These are phyloP conservation scores for Willisornis vidua DNA, from an alignment of 2,113 vertebrate species.

Conservation along the genomic window DNA sequence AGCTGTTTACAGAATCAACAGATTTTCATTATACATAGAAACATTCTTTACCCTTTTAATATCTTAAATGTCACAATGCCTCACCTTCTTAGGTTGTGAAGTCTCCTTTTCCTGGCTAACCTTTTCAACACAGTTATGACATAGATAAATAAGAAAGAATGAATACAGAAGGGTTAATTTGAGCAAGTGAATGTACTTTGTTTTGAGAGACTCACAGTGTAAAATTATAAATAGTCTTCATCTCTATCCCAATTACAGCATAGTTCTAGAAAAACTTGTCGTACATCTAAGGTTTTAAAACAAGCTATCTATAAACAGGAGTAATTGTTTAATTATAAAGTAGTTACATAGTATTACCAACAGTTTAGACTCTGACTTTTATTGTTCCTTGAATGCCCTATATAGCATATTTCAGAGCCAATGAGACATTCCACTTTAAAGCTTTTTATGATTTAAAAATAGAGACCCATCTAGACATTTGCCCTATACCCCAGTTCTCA, in stretches of 20 bases:
- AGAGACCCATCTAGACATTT: not conserved
- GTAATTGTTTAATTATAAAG: not conserved
- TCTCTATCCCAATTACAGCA: not conserved
- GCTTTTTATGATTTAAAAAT: not conserved
- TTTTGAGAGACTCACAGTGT: not conserved
- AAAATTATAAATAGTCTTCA: not conserved
- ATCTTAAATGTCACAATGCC: not conserved
- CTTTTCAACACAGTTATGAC: not conserved
- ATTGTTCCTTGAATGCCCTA: rapidly evolving
- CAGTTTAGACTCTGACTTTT: not conserved
- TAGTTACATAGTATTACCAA: not conserved
- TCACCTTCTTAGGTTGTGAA: not conserved
- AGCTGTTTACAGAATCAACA: not conserved
- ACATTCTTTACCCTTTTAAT: not conserved
- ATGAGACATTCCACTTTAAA: not conserved
- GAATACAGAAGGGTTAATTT: not conserved
- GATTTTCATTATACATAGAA: not conserved
- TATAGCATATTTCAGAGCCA: not conserved
- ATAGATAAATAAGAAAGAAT: not conserved
- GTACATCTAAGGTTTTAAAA: not conserved
- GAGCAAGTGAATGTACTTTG: not conserved
- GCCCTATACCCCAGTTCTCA: not conserved
- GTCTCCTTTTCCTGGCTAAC: not conserved
- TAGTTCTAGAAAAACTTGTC: not conserved
- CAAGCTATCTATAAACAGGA: not conserved